Percentiles rank a stretch among this genome's conserved stretches.
These are phyloP conservation scores for Lophochroa leadbeateri DNA, from an alignment of 2,113 vertebrate species.

Conservation along the genomic window DNA sequence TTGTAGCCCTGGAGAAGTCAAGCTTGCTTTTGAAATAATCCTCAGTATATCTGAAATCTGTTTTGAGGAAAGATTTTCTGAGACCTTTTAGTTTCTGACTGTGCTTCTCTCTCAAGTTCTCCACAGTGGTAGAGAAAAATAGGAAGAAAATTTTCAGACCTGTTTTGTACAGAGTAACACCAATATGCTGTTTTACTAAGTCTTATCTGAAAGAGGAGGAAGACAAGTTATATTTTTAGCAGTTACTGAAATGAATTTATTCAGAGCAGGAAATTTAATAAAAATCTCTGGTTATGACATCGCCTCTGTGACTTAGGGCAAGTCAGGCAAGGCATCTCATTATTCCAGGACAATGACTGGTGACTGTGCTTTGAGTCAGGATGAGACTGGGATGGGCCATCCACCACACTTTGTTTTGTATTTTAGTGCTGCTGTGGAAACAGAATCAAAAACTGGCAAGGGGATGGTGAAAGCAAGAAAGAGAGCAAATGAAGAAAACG, in stretches of 20 bases:
- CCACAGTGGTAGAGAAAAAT: background rate
- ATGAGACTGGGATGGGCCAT: background rate
- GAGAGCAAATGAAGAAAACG: background rate
- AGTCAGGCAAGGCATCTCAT: background rate
- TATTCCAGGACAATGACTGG: background rate
- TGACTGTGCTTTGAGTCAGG: background rate
- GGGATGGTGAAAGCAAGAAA: background rate
- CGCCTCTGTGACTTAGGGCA: background rate
- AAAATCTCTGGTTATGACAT: background rate
- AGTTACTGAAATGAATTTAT: background rate
- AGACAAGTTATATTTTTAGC: background rate
- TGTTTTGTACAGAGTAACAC: background rate
- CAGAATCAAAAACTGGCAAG: background rate
- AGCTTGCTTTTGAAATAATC: background rate
- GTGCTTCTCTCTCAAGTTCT: background rate
- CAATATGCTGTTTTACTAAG: background rate
- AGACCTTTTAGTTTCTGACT: background rate
- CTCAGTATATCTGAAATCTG: background rate
- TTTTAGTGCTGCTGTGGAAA: background rate
- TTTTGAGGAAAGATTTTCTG: background rate
- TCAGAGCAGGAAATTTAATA: background rate
- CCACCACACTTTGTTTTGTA: background rate
- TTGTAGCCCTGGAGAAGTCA: background rate
- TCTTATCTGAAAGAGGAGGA: background rate
- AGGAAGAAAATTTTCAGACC: background rate